Percentiles rank a stretch among this genome's conserved stretches.
phyloP scores from a whole-genome alignment of 2,113 vertebrate genomes.

The Orthonyx spaldingii region DNA sequence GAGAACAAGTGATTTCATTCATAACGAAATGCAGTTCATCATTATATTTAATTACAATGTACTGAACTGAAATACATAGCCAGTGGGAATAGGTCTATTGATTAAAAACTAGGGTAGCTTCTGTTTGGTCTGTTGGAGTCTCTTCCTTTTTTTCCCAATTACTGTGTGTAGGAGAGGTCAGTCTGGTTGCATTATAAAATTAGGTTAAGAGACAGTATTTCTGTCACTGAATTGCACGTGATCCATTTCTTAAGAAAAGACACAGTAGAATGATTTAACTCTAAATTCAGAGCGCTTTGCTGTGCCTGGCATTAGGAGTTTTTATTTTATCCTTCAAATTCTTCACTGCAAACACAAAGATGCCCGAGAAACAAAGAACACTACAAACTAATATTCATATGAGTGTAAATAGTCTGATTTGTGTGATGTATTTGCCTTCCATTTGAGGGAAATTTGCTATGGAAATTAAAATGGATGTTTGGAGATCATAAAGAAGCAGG shows the following conservation, averaged over 20 bases:
- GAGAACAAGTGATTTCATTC: constrained; percentile 14
- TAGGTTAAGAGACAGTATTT: constrained; percentile 35
- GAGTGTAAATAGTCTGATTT: background rate
- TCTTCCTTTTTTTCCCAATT: background rate
- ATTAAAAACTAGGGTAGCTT: constrained; percentile 60
- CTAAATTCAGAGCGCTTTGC: background rate
- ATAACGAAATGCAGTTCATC: constrained; percentile 38
- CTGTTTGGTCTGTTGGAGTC: constrained; percentile 31
- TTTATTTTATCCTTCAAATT: background rate
- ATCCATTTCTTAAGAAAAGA: background rate
- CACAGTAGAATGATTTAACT: background rate
- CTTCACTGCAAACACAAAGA: background rate
- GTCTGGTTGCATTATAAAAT: constrained; percentile 20
- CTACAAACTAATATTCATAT: background rate
- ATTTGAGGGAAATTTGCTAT: background rate
- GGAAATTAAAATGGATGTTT: background rate
- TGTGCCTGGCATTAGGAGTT: background rate
- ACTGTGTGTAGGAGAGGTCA: constrained; percentile 17
- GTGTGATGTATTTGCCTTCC: background rate
- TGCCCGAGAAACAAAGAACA: background rate
- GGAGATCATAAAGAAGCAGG: background rate
- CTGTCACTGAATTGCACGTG: background rate
- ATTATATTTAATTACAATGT: constrained; percentile 55
- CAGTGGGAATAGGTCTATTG: constrained; percentile 54
- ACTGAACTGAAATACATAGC: constrained; percentile 45